phyloP scores from a whole-genome alignment of 30 jellyfish, hydroid and myxozoan genomes.

The Pseudorhiza aurosa region DNA sequence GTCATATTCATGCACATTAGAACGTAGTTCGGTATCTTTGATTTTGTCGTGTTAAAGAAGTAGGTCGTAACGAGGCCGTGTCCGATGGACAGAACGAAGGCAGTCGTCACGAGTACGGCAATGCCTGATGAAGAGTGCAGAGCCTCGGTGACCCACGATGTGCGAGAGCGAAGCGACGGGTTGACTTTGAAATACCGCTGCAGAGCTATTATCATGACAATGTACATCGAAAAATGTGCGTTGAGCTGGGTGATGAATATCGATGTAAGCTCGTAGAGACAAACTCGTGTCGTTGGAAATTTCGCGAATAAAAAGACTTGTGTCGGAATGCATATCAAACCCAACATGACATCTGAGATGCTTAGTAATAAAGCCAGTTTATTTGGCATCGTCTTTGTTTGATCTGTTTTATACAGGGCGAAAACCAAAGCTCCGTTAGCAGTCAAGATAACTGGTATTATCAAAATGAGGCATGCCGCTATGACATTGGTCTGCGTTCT shows the following conservation, averaged over 20 bases:
- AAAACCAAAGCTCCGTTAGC: slow-evolving; percentile 20
- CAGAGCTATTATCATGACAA: background rate
- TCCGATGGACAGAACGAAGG: background rate
- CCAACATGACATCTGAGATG: background rate
- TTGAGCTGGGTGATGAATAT: background rate
- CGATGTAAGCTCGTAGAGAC: slow-evolving; percentile 18
- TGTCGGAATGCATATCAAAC: background rate
- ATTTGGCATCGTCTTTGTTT: background rate
- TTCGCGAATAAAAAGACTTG: background rate
- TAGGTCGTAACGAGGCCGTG: slow-evolving; percentile 18
- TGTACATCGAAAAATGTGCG: slow-evolving; percentile 4
- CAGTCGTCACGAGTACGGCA: background rate
- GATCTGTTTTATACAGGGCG: slow-evolving; percentile 26
- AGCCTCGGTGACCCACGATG: background rate
- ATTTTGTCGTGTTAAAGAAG: slow-evolving; percentile 12
- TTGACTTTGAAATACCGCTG: slow-evolving; percentile 6
- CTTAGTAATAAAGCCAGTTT: background rate
- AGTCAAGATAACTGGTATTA: slow-evolving; percentile 5
- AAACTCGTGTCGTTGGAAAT: background rate
- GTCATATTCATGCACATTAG: slow-evolving; percentile 17
- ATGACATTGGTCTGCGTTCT: slow-evolving; percentile 7
- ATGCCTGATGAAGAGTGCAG: slow-evolving; percentile 6
- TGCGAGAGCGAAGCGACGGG: background rate
- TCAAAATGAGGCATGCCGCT: slow-evolving; percentile 1
- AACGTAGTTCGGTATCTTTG: slow-evolving; percentile 3